Conservation (phyloP, 2,888 invertebrate species). For the Drosophila affinis region DNA sequence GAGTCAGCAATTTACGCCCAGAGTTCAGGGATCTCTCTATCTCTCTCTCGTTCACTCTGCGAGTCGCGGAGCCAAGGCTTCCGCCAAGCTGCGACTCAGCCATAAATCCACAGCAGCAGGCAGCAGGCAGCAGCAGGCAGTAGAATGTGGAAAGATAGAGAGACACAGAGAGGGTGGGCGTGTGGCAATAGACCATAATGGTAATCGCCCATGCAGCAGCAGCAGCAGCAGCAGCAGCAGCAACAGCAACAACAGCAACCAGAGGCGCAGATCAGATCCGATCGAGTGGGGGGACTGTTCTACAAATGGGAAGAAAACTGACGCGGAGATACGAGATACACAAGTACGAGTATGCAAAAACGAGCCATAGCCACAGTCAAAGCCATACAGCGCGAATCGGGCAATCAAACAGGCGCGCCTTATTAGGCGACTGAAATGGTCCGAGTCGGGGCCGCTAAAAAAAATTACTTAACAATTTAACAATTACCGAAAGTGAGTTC, state of each 20-base stretch:
- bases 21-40: slow-evolving; percentile 25
- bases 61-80: slow-evolving; percentile 2
- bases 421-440: slow-evolving; percentile 36
- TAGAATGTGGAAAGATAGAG: slow-evolving; percentile 21
- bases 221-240: slow-evolving; percentile 29
- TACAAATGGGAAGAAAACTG: slow-evolving; percentile 40
- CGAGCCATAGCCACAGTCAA: no score
- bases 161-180: slow-evolving; percentile 43
- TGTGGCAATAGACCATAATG: slow-evolving; percentile 34
- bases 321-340: slow-evolving; percentile 22
- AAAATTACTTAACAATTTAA: slow-evolving; percentile 25
- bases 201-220: slow-evolving; percentile 41
- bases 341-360: neutral
- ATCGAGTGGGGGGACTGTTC: slow-evolving; percentile 13
- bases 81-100: slow-evolving; percentile 7
- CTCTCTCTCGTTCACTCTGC: neutral
- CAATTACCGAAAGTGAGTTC: slow-evolving; percentile 42
- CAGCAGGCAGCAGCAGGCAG: neutral
- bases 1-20: slow-evolving; percentile 16
- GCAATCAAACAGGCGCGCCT: slow-evolving; percentile 29
- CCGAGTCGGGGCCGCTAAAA: slow-evolving; percentile 16
- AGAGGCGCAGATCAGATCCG: neutral
- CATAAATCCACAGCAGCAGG: slow-evolving; percentile 34
- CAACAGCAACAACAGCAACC: slow-evolving; percentile 3
- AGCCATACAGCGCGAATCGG: slow-evolving; percentile 22